A percentile compares a stretch with the other conserved stretches of the same genome.
These are phyloP conservation scores for Bradypus variegatus DNA, from an alignment of 2,797 vertebrate species.

Conservation along the genomic window DNA sequence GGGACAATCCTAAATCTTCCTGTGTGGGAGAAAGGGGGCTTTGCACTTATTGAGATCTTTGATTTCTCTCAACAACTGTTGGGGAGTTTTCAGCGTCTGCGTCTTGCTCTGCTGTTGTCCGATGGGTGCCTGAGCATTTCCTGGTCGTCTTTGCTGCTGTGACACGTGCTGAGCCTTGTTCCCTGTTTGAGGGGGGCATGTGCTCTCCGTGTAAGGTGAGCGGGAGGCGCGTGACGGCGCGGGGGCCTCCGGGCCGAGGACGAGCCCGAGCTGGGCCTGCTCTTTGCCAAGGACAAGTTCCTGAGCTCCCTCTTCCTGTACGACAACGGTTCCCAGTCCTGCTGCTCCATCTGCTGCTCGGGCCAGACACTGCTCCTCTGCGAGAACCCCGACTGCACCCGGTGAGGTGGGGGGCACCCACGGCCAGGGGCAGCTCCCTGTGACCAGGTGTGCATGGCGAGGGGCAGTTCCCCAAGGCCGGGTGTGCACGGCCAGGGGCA, in stretches of 20 bases:
- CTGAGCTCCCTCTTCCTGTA: constrained; percentile 61
- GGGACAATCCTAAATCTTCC: no score
- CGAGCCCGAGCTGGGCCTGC: background rate
- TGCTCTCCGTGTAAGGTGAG: constrained; percentile 38
- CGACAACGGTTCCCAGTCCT: constrained; percentile 50
- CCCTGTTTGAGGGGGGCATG: constrained; percentile 59
- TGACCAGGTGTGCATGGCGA: fast-evolving
- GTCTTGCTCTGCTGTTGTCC: no score
- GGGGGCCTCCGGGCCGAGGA: fast-evolving
- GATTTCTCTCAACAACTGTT: no score
- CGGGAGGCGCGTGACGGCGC: fast-evolving
- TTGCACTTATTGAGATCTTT: no score
- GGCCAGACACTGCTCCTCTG: constrained; percentile 58
- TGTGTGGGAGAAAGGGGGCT: no score
- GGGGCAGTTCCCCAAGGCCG: background rate
- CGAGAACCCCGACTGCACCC: constrained; percentile 50
- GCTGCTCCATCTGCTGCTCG: constrained; percentile 51
- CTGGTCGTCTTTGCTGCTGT: no score
- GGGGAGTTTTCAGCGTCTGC: no score
- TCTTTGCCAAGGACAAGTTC: constrained; percentile 57
- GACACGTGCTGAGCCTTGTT: no score
- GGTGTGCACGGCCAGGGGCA: background rate
- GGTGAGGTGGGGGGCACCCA: background rate
- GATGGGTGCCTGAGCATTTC: no score
- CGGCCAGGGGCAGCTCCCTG: background rate